Evolutionary conservation across 2,888 invertebrate genomes (phyloP).

Genomic region (Eudemis profundana): DNA sequence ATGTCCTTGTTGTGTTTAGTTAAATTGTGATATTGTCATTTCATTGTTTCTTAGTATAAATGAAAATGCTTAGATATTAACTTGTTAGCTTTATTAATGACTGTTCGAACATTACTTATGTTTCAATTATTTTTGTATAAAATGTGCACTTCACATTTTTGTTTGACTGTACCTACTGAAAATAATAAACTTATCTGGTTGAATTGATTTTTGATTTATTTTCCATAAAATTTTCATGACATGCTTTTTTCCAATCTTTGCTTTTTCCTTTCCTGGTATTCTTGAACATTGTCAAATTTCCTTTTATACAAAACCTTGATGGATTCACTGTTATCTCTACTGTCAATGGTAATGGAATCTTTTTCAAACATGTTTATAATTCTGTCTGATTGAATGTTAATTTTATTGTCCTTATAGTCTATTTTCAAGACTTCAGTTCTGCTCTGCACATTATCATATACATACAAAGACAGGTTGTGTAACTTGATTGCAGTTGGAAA

Average conservation of each 20-base stretch:
- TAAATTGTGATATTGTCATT: constrained; percentile 80
- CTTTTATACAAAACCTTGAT: constrained; percentile 89
- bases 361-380: constrained; percentile 63
- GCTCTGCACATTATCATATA: constrained; percentile 64
- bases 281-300: constrained; percentile 92
- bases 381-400: constrained; percentile 53
- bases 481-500: constrained; percentile 76
- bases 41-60: constrained; percentile 69
- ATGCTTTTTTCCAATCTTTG: constrained; percentile 85
- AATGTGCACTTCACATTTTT: constrained; percentile 74
- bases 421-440: constrained; percentile 66
- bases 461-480: constrained; percentile 67
- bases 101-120: constrained; percentile 69
- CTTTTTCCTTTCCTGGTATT: constrained; percentile 91
- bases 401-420: constrained; percentile 55
- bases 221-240: constrained; percentile 53
- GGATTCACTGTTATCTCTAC: constrained; percentile 57
- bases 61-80: constrained; percentile 64
- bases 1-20: constrained; percentile 77
- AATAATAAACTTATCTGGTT: constrained; percentile 78
- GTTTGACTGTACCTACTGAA: constrained; percentile 76
- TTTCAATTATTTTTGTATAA: constrained; percentile 82
- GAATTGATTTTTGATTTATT: constrained; percentile 47
- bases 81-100: constrained; percentile 68
- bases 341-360: constrained; percentile 45